Evolutionary conservation across 2,113 vertebrate species (phyloP).

Genomic region (Lanius collurio): DNA sequence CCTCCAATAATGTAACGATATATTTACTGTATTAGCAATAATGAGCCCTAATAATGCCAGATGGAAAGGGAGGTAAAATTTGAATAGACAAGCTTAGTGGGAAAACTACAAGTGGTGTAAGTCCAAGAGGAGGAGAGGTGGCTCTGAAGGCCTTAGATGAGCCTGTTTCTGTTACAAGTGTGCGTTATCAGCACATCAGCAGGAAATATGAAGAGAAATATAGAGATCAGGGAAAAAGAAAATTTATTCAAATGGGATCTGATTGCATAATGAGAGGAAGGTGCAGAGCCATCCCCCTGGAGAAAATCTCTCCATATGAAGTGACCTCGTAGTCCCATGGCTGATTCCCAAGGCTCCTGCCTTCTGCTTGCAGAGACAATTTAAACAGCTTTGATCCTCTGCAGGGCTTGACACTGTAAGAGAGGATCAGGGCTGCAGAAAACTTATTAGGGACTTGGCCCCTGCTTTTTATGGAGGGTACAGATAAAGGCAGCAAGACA

Average conservation of each 20-base stretch:
- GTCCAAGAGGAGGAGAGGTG: not conserved
- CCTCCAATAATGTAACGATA: not conserved
- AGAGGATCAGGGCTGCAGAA: not conserved
- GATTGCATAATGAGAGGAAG: not conserved
- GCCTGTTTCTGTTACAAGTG: not conserved
- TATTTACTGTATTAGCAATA: not conserved
- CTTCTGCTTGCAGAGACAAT: not conserved
- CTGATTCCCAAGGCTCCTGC: not conserved
- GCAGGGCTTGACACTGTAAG: not conserved
- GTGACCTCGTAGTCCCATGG: not conserved
- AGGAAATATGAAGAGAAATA: not conserved
- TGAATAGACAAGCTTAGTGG: not conserved
- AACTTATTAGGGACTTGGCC: not conserved
- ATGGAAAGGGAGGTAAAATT: not conserved
- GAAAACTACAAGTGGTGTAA: not conserved
- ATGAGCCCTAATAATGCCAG: not conserved
- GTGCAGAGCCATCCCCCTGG: not conserved
- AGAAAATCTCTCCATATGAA: not conserved
- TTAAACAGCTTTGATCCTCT: not conserved
- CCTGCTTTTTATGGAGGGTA: not conserved
- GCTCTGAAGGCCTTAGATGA: not conserved
- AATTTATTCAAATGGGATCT: not conserved
- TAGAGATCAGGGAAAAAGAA: not conserved
- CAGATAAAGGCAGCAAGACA: not conserved
- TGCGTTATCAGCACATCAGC: fast-evolving